Base-by-base conservation (phyloP, 2,888 invertebrate species). In the Pecten maximus region DNA sequence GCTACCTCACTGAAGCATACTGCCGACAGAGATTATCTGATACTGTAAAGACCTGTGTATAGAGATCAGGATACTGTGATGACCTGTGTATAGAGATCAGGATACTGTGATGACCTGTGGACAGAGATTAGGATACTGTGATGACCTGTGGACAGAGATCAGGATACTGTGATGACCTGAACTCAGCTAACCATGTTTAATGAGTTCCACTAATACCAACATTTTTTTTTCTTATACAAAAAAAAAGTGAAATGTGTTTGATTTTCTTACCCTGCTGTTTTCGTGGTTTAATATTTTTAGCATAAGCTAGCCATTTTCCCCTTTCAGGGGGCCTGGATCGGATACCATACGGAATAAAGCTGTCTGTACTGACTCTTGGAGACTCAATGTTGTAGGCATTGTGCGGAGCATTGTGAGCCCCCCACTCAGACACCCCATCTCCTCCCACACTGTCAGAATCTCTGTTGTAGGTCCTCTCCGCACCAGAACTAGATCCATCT, bases 261-360 rank as follows among this genome's bases (percentile, higher is more conserved):
- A 19, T 6, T n/a, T 44, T 44, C 6, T 44, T 44, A 10, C 12
- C 44, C 44, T 6, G 10, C 6, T 74, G 35, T 28, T 74, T 44
- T 50, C 88, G 54, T 50, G 88, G 54, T 54, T 88, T 88, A 15
- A 88, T 50, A 54, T 88, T 88, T 50, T 50, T 50, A 40, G 88
- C 88, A 35, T 88, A 88, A 0, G 54, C 50, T 6, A 88, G 23
- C 88, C 88, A 88, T 54, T 54, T 88, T 8, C 50, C 50, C 16
- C 54, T 88, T 23, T 88, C 88, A 16, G 48, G 50, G 4, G 48
- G 48, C 23, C 54, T 44, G 40, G 88, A 48, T 15, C 48, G 8
- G 23, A 39, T 12, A 48, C 54, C 50, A 50, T 88, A 88, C 0
- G 88, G 88, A 10, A 88, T 40, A 44, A 28, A 28, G 23, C 35